These are phyloP conservation scores for Cheilosia vulpina DNA, from an alignment of 2,888 invertebrate species.

Conservation along the genomic window DNA sequence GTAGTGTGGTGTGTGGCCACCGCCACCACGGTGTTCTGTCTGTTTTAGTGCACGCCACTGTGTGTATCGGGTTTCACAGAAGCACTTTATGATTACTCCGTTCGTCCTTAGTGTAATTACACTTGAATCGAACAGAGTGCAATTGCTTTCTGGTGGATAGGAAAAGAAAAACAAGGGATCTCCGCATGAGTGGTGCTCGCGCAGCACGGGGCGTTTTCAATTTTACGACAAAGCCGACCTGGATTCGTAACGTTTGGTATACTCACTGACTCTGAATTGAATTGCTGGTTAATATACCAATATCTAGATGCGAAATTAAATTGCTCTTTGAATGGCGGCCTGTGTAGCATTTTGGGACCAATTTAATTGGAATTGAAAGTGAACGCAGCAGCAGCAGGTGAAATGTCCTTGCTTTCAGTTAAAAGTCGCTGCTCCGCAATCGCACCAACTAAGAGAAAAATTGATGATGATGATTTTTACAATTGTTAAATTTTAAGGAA, in stretches of 20 bases:
- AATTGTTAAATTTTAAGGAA: too few relatives aligned
- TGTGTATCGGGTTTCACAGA: constrained; percentile 27
- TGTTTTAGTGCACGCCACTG: constrained; percentile 22
- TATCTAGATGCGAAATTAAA: neutral
- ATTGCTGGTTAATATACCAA: constrained; percentile 6
- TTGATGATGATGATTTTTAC: too few relatives aligned
- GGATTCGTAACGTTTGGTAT: neutral
- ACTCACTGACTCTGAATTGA: neutral
- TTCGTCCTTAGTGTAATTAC: constrained; percentile 36
- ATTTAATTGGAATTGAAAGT: constrained; percentile 5
- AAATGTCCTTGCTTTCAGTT: too few relatives aligned
- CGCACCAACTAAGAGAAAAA: too few relatives aligned
- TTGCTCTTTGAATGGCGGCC: constrained; percentile 1
- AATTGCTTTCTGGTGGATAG: constrained; percentile 22
- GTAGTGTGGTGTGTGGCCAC: neutral
- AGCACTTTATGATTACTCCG: constrained; percentile 39
- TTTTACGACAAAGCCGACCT: constrained; percentile 4
- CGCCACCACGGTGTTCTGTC: neutral
- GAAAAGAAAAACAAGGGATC: neutral
- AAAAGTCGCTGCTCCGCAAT: too few relatives aligned
- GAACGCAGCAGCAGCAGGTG: neutral
- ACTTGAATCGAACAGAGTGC: constrained; percentile 29
- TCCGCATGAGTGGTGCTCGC: neutral
- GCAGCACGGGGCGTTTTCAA: neutral
- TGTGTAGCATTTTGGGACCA: neutral